phyloP scores from a whole-genome alignment of 2,113 vertebrate species.

The Hylia prasina region DNA sequence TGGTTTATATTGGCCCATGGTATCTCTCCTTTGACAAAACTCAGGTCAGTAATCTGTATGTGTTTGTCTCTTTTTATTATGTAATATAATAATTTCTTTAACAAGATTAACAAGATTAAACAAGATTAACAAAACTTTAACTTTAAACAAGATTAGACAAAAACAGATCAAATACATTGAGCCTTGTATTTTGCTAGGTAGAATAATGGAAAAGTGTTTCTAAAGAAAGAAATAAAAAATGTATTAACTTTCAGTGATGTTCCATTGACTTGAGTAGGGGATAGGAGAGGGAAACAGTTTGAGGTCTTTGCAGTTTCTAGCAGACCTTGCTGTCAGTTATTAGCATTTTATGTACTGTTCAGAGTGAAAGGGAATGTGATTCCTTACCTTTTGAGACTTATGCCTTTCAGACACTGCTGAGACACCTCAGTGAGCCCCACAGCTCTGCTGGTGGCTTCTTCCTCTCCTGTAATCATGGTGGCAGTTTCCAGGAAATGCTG shows the following conservation, averaged over 20 bases:
- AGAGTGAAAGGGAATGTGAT: background rate
- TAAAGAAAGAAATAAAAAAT: background rate
- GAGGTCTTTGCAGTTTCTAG: background rate
- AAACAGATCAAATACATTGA: rapidly evolving
- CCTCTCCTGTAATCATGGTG: background rate
- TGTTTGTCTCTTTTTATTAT: background rate
- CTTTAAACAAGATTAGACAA: background rate
- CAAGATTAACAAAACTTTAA: no score
- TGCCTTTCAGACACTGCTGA: background rate
- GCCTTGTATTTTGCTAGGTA: background rate
- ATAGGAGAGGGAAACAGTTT: background rate
- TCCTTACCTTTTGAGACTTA: background rate
- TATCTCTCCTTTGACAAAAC: background rate
- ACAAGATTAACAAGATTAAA: background rate
- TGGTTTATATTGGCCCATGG: background rate
- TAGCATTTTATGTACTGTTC: background rate
- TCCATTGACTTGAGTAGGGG: background rate
- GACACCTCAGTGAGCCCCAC: background rate
- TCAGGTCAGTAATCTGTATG: background rate
- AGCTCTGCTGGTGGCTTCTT: background rate
- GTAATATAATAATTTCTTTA: background rate
- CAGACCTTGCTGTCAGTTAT: background rate
- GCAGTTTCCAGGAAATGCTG: background rate
- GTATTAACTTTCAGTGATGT: background rate
- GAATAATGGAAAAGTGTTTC: background rate